Base-by-base conservation (phyloP, 2,797 vertebrate species). In the Acanthurus lineatus region DNA sequence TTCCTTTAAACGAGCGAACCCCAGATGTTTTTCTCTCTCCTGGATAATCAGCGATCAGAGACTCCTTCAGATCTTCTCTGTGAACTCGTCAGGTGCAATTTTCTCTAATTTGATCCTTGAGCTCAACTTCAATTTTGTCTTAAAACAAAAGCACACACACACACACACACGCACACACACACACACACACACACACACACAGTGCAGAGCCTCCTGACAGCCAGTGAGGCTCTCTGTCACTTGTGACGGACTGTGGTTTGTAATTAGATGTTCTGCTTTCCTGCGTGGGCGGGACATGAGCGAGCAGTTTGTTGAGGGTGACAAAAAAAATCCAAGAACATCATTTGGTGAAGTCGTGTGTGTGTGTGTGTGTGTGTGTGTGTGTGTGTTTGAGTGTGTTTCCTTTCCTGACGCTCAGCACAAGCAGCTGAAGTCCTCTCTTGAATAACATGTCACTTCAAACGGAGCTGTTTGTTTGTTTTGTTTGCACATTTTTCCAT, bases 221-320 rank as follows among this genome's bases (percentile, higher is more conserved):
- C 60, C 52, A 69, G 35, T n/a, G 17, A 12, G 64, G 61, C 32
- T 15, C 56, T 48, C 47, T 62, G 49, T 82, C 69, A 44, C 47
- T 16, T 35, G 47, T 71, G 66, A 54, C 28, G 28, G 59, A 52
- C 76, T 66, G 78, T 38, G 53, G 78, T 32, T 16, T 38, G 56
- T 80, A 80, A 86, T 88, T 63, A 82, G 75, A 75, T 49, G 76
- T 60, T 63, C 56, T 64, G 64, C 32, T 15, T 57, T 83, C 59
- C 35, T 28, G 45, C 11, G 69, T 70, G 63, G 67, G 73, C 69
- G 49, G 9, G 17, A 66, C 25, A 58, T 14, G 35, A 69, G 48
- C 25, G 69, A 67, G 45, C 16, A 8, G 61, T 65, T 60, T 56
- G 65, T 28, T 48, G 47, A 54, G 48, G 19, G 16, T 4, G 38